phyloP scores from a whole-genome alignment of 1,140 invertebrate genomes.

The Anoplophora glabripennis region DNA sequence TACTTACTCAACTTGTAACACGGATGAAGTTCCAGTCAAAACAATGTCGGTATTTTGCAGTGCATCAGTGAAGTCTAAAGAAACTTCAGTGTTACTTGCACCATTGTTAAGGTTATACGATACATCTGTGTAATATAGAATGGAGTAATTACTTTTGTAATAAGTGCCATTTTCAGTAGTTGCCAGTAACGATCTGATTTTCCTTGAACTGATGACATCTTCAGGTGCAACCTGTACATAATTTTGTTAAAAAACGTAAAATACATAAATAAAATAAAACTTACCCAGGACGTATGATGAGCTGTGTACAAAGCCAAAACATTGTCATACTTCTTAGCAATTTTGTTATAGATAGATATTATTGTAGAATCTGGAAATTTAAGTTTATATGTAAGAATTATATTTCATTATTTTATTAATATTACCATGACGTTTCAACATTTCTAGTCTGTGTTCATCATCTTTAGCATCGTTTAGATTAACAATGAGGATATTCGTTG shows the following conservation, averaged over 20 bases:
- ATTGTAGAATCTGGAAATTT: conserved; percentile 41
- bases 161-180: background rate
- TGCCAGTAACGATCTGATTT: conserved; percentile 15
- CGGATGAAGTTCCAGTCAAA: no score
- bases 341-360: conserved; percentile 31
- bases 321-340: conserved; percentile 33
- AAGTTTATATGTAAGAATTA: conserved; percentile 3
- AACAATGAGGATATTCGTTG: conserved; percentile 45
- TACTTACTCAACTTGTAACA: no score
- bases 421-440: conserved; percentile 52
- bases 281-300: conserved; percentile 46
- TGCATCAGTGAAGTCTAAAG: no score
- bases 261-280: conserved; percentile 22
- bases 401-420: conserved; percentile 3
- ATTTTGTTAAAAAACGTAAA: background rate
- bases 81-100: no score
- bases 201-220: conserved; percentile 21
- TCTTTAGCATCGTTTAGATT: conserved; percentile 49
- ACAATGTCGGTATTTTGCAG: no score
- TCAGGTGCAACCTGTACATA: conserved; percentile 25
- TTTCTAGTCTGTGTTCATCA: conserved; percentile 41
- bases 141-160: no score
- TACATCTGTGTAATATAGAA: no score
- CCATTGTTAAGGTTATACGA: no score
- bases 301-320: conserved; percentile 43